phyloP scores from a whole-genome alignment of 2,888 invertebrate genomes.

The Macrophya alboannulata region DNA sequence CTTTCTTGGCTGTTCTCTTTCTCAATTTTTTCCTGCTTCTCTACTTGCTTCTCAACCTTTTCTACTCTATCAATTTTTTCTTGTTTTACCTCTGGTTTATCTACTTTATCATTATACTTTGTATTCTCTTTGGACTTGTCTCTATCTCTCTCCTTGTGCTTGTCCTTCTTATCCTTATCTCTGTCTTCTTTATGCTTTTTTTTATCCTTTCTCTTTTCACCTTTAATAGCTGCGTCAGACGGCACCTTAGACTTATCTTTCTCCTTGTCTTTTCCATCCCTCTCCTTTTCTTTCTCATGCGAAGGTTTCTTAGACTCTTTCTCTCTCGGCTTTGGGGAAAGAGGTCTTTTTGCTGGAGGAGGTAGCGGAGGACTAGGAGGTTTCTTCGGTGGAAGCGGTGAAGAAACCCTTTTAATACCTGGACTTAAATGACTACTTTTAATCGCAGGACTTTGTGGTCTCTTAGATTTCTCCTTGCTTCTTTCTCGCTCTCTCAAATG shows the following conservation, averaged over 20 bases:
- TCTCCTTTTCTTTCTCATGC: conserved; percentile 69
- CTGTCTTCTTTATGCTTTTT: conserved; percentile 82
- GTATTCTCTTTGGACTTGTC: conserved; percentile 81
- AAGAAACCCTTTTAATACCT: conserved; percentile 71
- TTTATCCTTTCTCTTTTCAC: conserved; percentile 79
- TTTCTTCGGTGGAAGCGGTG: conserved; percentile 76
- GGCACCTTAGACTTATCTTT: conserved; percentile 79
- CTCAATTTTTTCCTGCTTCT: conserved; percentile 86
- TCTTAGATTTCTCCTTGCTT: conserved; percentile 81
- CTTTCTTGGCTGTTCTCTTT: conserved; percentile 82
- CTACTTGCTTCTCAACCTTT: conserved; percentile 82
- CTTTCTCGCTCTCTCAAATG: conserved; percentile 82
- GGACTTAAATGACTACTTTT: conserved; percentile 74
- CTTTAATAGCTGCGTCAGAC: conserved; percentile 80
- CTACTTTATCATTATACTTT: conserved; percentile 78
- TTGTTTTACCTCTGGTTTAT: conserved; percentile 69
- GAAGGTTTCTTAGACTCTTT: conserved; percentile 76
- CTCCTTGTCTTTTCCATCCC: conserved; percentile 83
- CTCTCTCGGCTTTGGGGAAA: conserved; percentile 75
- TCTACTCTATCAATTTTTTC: conserved; percentile 81
- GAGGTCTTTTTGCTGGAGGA: conserved; percentile 68
- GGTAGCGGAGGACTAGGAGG: conserved; percentile 73
- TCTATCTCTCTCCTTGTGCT: conserved; percentile 83
- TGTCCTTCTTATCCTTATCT: conserved; percentile 81
- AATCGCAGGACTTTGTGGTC: conserved; percentile 79